Conservation (phyloP, 2,113 vertebrate species). For the Microtus oregoni region DNA sequence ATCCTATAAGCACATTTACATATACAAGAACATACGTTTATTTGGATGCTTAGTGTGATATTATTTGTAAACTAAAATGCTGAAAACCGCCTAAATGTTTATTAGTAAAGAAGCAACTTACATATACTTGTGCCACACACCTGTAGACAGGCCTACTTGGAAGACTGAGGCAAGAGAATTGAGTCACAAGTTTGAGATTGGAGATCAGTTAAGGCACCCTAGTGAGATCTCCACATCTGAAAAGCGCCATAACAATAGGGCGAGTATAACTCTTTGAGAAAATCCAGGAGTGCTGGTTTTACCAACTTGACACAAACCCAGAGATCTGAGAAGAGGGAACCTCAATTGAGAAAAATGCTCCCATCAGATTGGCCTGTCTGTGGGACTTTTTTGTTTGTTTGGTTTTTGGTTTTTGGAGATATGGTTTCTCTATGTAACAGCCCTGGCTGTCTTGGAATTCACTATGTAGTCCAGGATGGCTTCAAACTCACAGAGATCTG, state of each 20-base stretch:
- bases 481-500: background rate
- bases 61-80: background rate
- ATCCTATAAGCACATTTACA: slow-evolving; percentile 9
- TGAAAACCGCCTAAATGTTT: slow-evolving; percentile 26
- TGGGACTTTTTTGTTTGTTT: background rate
- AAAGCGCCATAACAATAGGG: slow-evolving; percentile 19
- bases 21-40: slow-evolving; percentile 3
- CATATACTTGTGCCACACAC: background rate
- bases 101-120: slow-evolving; percentile 1
- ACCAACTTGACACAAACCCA: background rate
- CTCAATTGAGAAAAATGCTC: background rate
- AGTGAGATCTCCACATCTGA: background rate
- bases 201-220: background rate
- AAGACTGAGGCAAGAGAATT: background rate
- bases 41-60: background rate
- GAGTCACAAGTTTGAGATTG: background rate
- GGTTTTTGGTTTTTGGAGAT: background rate
- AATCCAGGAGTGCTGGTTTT: background rate
- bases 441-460: background rate
- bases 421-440: background rate
- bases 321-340: background rate
- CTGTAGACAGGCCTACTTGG: background rate
- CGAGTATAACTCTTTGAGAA: background rate
- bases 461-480: background rate
- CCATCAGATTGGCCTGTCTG: background rate